These are phyloP conservation scores for Pampus argenteus DNA, from an alignment of 2,797 vertebrate genomes.

Conservation along the genomic window DNA sequence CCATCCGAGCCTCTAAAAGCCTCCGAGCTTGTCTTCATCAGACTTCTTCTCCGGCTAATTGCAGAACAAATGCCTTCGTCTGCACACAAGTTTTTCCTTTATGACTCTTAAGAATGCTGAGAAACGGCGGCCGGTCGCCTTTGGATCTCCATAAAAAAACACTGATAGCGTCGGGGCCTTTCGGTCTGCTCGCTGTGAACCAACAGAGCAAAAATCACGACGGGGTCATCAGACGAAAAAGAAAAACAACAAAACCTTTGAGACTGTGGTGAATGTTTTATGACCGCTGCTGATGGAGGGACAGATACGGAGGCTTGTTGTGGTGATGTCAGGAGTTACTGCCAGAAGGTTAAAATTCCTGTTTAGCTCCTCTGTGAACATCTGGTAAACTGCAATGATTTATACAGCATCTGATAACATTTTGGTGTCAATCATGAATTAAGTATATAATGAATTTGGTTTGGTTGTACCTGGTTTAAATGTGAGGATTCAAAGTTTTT, in stretches of 20 bases:
- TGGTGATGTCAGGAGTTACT: background rate
- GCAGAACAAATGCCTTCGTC: constrained; percentile 26
- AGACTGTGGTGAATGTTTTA: constrained; percentile 74
- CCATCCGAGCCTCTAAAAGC: constrained; percentile 3
- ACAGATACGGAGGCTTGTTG: constrained; percentile 66
- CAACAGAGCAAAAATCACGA: constrained; percentile 63
- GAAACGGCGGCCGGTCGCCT: constrained; percentile 26
- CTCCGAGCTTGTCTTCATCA: background rate
- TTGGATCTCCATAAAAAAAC: constrained; percentile 63
- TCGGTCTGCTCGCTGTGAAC: constrained; percentile 12
- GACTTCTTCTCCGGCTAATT: background rate
- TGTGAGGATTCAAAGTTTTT: too few species aligned
- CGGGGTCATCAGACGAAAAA: constrained; percentile 60
- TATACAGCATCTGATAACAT: too few species aligned
- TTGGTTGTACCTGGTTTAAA: too few species aligned
- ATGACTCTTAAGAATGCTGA: constrained; percentile 61
- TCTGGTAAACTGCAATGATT: background rate
- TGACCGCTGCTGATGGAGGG: constrained; percentile 48
- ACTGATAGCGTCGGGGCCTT: constrained; percentile 22
- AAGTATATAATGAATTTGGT: too few species aligned
- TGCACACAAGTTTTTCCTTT: constrained; percentile 42
- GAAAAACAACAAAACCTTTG: constrained; percentile 80
- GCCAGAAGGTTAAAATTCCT: background rate
- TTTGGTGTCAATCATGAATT: too few species aligned
- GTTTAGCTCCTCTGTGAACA: background rate